Conservation (phyloP, 2,797 vertebrate genomes). For the Hydrocynus forskahlii region DNA sequence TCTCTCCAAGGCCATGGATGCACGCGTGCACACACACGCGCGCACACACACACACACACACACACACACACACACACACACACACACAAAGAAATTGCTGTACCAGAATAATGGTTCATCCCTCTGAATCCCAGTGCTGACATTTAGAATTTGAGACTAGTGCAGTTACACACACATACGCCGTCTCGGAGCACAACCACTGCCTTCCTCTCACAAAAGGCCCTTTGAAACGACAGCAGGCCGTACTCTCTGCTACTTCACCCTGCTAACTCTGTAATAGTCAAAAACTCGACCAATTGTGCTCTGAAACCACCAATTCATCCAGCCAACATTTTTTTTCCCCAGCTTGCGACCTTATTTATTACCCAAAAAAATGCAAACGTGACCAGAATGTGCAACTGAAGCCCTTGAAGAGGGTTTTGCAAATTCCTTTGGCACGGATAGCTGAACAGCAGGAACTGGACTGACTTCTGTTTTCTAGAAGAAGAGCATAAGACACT, state of each 20-base stretch:
- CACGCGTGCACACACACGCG: conserved; percentile 9
- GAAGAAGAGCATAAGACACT: neutral
- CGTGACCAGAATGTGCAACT: neutral
- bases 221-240: conserved; percentile 53
- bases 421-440: neutral
- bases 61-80: conserved; percentile 27
- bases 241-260: conserved; percentile 32
- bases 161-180: conserved; percentile 20
- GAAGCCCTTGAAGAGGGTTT: neutral
- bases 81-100: neutral
- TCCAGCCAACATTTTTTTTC: too few species aligned
- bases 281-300: neutral
- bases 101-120: neutral
- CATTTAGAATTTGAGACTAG: neutral
- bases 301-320: neutral
- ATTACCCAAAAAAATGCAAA: neutral
- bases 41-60: conserved; percentile 15
- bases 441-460: conserved; percentile 7
- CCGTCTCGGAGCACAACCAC: conserved; percentile 26
- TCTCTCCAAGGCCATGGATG: neutral
- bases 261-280: conserved; percentile 19
- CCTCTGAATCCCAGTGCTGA: conserved; percentile 14
- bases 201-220: conserved; percentile 44
- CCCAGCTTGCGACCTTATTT: conserved; percentile 7
- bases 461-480: neutral